Evolutionary conservation across 1,140 invertebrate genomes (phyloP), one percentile per base, ranked within the genome.

Genomic region (Macrotrachela quadricornifera): DNA sequence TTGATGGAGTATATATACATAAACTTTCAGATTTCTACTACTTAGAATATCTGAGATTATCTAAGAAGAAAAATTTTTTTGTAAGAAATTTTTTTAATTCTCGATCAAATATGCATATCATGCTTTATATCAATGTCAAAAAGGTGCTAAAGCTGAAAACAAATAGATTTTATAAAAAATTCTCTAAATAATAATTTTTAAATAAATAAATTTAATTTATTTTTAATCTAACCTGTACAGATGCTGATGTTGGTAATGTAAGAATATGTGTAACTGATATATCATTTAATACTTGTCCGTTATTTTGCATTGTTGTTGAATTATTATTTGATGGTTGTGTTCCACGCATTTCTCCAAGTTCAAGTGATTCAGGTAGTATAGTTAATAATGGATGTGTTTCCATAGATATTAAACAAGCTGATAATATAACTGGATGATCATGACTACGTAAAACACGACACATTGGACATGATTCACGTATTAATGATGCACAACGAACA

Each of bases 201-300:
- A n/a, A n/a, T n/a, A n/a, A n/a, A n/a, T n/a, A n/a, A n/a, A n/a
- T n/a, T n/a, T n/a, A n/a, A n/a, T n/a, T n/a, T n/a, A n/a, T n/a
- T n/a, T n/a, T n/a, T n/a, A n/a, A 30, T 30, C 8, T 30, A 4
- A 30, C 21, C 77, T 87, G 84, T 51, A 86, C 87, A 38, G 85
- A 88, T 36, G 91, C 87, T 51, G 87, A 94, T 10, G 87, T 97
- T 46, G 92, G 92, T 72, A 97, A 97, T 55, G 96, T 91, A 55
- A 97, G 77, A 59, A 99, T 96, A 68, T 99, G 92, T 47, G 91
- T 97, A 63, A 84, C 86, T 47, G 85, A 85, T 47, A 90, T 84
- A 72, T 96, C 88, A 13, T 49, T 18, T 14, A 39, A 60, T 14
- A 39, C 60, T 88, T 54, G 46, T 10, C 79, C 9, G 85, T 85